These are phyloP conservation scores for Phocoena sinus DNA, from an alignment of 2,113 vertebrate species.

Conservation along the genomic window DNA sequence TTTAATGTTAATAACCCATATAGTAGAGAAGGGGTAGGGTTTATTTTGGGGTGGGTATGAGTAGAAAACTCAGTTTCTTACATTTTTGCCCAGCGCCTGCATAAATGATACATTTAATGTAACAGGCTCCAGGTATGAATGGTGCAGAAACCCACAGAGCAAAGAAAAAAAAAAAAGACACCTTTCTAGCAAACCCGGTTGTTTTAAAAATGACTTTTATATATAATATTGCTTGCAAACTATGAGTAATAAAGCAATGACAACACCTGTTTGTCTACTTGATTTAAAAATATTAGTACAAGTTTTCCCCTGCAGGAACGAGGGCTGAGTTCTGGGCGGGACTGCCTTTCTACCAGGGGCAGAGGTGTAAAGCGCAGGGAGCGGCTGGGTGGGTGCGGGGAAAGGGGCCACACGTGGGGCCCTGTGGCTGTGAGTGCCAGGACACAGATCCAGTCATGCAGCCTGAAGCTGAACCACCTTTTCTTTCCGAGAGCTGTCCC, in stretches of 20 bases:
- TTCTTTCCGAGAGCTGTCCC: neutral
- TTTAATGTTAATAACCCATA: neutral
- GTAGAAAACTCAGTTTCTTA: neutral
- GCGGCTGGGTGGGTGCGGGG: accelerated
- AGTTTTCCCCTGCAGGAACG: neutral
- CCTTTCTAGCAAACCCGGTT: neutral
- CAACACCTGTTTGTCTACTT: neutral
- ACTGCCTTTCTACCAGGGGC: neutral
- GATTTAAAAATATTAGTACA: neutral
- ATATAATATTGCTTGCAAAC: neutral
- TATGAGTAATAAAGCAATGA: neutral
- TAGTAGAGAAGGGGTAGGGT: neutral
- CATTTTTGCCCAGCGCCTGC: neutral
- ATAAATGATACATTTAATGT: neutral
- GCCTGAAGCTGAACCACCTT: neutral
- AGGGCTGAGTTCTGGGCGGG: neutral
- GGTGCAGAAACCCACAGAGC: neutral
- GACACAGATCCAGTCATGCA: neutral
- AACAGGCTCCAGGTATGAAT: neutral
- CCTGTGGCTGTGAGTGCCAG: neutral
- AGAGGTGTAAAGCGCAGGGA: too few relatives aligned
- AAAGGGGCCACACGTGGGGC: accelerated
- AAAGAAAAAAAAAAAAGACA: neutral
- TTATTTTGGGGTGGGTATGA: neutral
- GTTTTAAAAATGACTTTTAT: neutral